Percentiles rank a stretch among this genome's conserved stretches.
phyloP scores from a whole-genome alignment of 2,113 vertebrate genomes.

The Tetraodon nigroviridis region DNA sequence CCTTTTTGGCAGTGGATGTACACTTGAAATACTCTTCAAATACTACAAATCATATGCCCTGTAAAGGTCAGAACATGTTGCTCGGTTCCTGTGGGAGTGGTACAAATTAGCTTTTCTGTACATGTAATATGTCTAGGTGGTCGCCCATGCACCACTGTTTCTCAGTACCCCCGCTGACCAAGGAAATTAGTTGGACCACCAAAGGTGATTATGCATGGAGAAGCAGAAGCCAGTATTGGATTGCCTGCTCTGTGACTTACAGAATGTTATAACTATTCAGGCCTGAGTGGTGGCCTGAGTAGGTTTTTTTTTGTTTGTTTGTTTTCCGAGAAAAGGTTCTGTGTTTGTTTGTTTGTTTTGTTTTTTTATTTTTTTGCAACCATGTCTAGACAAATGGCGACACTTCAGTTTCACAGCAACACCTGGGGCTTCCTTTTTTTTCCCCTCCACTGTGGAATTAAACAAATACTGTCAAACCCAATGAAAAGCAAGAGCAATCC shows the following conservation, averaged over 20 bases:
- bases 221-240: conserved; percentile 38
- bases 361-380: conserved; percentile 50
- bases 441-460: conserved; percentile 75
- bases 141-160: conserved; percentile 54
- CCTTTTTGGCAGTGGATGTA: no score
- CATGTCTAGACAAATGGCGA: conserved; percentile 74
- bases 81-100: conserved; percentile 33
- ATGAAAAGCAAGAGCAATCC: conserved; percentile 79
- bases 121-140: conserved; percentile 59
- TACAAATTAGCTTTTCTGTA: conserved; percentile 1
- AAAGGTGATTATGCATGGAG: conserved; percentile 66
- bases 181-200: conserved; percentile 77
- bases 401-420: conserved; percentile 71
- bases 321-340: no score
- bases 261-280: conserved; percentile 34
- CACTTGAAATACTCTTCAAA: no score
- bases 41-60: conserved; percentile 17
- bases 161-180: conserved; percentile 64
- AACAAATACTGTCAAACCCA: conserved; percentile 82
- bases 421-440: conserved; percentile 58
- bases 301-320: not conserved
- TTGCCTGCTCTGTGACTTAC: conserved; percentile 58
- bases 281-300: conserved; percentile 60
- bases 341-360: not conserved
- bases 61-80: conserved; percentile 20